Evolutionary conservation across 2,888 invertebrate genomes (phyloP), one percentile per base, ranked within the genome.

Genomic region (Cataglyphis altisquamis): DNA sequence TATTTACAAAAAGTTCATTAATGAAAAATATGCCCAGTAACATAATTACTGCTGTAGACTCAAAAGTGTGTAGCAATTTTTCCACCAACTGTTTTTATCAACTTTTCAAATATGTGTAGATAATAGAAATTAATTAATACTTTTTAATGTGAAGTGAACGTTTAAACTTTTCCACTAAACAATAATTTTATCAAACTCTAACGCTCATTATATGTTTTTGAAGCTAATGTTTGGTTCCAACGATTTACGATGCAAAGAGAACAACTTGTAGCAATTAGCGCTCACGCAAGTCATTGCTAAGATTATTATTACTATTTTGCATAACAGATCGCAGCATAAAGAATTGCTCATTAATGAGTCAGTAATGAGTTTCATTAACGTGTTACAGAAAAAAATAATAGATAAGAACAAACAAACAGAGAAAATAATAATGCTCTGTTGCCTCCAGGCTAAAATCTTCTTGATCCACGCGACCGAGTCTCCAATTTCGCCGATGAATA

Each of bases 401-500:
- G 5, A 39, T 29, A 10, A 6, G 29, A 10, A 21, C 8, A 70
- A 29, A 29, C 32, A n/a, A 55, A 29, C 6, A 5, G 39, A 41
- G 29, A 3, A 66, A 8, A 66, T 9, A 12, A 12, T 12, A 39
- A 9, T 66, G 18, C 29, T 77, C 39, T 66, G 12, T 52, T 41
- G 25, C 66, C 18, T 18, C 2, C 9, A 5, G 10, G 4, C 15
- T 5, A 41, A 5, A 29, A 6, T 55, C 3, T 70, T 63, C 18
- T 68, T 45, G 36, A 75, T 18, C 29, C 52, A 18, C 29, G 52
- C 29, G 52, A n/a, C 15, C 25, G 10, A 21, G n/a, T 15, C 52
- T 68, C 36, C 63, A 80, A 63, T 64, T 74, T 64, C 5, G 36
- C 39, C 29, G 36, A 75, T 64, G 55, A 68, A 74, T 36, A 21